Percentiles rank a stretch among this genome's conserved stretches.
phyloP scores from a whole-genome alignment of 1,140 invertebrate species.

The Arctopsyche grandis region DNA sequence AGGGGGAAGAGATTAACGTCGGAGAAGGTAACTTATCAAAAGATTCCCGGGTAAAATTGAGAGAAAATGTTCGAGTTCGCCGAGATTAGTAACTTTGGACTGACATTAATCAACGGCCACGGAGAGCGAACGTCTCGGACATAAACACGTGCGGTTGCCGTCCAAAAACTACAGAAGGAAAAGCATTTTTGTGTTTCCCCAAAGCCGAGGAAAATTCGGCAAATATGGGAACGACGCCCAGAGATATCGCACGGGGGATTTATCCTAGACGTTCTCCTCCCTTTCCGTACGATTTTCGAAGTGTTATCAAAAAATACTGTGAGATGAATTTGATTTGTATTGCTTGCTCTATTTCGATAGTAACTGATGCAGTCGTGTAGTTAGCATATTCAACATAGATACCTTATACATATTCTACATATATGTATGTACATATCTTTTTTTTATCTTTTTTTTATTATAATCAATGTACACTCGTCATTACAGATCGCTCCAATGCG shows the following conservation, averaged over 20 bases:
- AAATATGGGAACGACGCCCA: slow-evolving; percentile 12
- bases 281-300: neutral
- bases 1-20: neutral
- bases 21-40: neutral
- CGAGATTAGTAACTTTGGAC: slow-evolving; percentile 43
- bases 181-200: slow-evolving; percentile 16
- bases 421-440: no score
- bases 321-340: no score
- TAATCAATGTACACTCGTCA: no score
- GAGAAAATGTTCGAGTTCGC: neutral
- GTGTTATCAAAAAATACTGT: no score
- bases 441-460: no score
- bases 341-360: no score
- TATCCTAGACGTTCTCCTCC: slow-evolving; percentile 18
- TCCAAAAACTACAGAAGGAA: neutral
- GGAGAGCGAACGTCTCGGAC: neutral
- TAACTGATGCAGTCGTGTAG: no score
- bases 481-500: no score
- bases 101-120: slow-evolving; percentile 47
- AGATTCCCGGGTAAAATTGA: neutral
- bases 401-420: no score
- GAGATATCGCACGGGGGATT: slow-evolving; percentile 20
- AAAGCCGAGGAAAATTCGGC: slow-evolving; percentile 12
- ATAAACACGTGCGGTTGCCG: slow-evolving; percentile 23
- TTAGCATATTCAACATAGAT: no score